Evolutionary conservation across 2,113 vertebrate species (phyloP).

Genomic region (Calonectris borealis): DNA sequence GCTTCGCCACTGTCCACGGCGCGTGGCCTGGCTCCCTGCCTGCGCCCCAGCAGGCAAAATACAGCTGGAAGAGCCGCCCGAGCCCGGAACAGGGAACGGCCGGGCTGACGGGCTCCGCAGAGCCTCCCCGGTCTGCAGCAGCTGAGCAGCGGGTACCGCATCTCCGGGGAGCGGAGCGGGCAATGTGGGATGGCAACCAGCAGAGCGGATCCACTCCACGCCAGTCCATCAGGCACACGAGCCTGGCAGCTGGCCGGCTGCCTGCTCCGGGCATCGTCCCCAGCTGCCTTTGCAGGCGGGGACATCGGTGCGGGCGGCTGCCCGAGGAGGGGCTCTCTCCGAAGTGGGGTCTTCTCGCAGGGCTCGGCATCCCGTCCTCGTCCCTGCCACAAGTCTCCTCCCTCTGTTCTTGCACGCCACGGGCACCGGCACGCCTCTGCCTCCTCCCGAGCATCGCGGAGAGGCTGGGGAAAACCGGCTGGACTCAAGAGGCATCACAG

Average conservation of each 20-base stretch:
- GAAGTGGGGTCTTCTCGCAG: accelerated
- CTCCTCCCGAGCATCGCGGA: accelerated
- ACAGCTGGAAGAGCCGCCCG: not conserved
- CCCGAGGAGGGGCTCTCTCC: not conserved
- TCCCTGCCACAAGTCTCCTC: not conserved
- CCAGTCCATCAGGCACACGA: not conserved
- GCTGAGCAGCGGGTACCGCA: not conserved
- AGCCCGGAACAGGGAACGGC: not conserved
- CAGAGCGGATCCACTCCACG: not conserved
- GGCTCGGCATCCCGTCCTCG: not conserved
- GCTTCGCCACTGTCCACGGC: not conserved
- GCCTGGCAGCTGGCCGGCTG: not conserved
- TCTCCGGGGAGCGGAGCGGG: not conserved
- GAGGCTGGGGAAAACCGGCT: not conserved
- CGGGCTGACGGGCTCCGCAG: not conserved
- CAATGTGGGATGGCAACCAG: not conserved
- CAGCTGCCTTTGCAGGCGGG: not conserved
- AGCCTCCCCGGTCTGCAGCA: not conserved
- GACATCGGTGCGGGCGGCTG: not conserved
- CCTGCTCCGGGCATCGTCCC: not conserved
- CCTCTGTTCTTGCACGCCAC: not conserved
- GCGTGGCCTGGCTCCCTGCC: not conserved
- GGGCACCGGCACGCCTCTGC: not conserved
- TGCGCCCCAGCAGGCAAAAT: not conserved
- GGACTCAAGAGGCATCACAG: not conserved